phyloP scores from a whole-genome alignment of 2,113 vertebrate genomes.

The Notarius quadriscutis region DNA sequence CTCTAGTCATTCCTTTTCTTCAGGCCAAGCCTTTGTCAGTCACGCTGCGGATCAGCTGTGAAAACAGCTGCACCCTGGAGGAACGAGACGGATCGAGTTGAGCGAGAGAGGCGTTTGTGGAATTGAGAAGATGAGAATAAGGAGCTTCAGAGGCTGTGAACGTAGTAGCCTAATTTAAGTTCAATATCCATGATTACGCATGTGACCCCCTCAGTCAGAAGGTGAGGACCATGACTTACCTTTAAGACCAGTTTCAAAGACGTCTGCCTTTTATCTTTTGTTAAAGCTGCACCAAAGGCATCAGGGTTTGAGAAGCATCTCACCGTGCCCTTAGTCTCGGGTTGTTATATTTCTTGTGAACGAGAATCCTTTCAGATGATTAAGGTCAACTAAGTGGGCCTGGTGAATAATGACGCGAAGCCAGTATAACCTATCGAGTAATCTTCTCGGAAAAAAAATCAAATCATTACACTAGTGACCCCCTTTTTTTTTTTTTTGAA shows the following conservation, averaged over 20 bases:
- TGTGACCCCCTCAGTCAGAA: constrained; percentile 39
- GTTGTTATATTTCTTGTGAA: constrained; percentile 3
- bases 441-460: constrained; percentile 63
- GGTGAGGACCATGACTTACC: constrained; percentile 47
- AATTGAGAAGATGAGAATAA: constrained; percentile 51
- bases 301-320: not conserved
- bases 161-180: constrained; percentile 58
- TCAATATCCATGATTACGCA: constrained; percentile 63
- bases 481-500: constrained; percentile 53
- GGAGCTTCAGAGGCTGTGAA: constrained; percentile 34
- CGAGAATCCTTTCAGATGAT: constrained; percentile 14
- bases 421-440: constrained; percentile 55
- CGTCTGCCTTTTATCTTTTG: constrained; percentile 45
- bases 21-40: constrained; percentile 51
- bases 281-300: constrained; percentile 24
- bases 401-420: constrained; percentile 41
- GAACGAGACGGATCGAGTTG: constrained; percentile 55
- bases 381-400: constrained; percentile 21
- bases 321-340: constrained; percentile 3
- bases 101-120: constrained; percentile 52
- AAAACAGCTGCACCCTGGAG: constrained; percentile 64
- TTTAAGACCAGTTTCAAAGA: constrained; percentile 41
- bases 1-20: constrained; percentile 52
- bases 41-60: constrained; percentile 60
- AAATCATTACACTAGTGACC: constrained; percentile 59